Conservation (phyloP, 1,140 invertebrate species). For the Arctopsyche grandis region DNA sequence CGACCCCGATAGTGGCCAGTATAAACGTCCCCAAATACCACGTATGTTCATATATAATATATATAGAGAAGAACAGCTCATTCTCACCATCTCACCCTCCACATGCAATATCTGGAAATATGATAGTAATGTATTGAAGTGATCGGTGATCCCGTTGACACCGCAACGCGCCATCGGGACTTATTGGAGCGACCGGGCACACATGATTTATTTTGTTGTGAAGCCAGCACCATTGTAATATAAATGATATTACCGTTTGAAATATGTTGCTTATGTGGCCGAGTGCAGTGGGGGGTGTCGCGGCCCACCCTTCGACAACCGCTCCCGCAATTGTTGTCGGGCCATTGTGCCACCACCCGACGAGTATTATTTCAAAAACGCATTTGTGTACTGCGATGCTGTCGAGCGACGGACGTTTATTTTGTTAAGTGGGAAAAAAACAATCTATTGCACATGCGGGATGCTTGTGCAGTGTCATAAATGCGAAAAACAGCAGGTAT, state of each 20-base stretch:
- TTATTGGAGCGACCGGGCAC: not conserved
- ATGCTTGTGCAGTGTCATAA: not conserved
- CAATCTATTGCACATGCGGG: not conserved
- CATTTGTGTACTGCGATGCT: not conserved
- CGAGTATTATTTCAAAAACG: constrained; percentile 9
- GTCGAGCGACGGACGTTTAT: too few species aligned
- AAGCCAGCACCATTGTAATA: constrained; percentile 45
- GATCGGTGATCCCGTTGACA: not conserved
- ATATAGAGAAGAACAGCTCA: not conserved
- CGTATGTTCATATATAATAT: too few species aligned
- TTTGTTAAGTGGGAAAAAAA: not conserved
- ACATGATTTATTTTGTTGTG: constrained; percentile 53
- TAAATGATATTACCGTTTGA: constrained; percentile 52
- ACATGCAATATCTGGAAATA: too few species aligned
- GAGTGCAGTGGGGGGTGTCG: not conserved
- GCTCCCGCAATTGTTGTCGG: constrained; percentile 20
- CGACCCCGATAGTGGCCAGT: too few species aligned
- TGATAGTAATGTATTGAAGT: constrained; percentile 27
- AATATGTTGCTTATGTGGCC: constrained; percentile 49
- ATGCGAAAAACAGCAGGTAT: too few species aligned
- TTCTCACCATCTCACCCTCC: too few species aligned
- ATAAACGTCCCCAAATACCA: too few species aligned
- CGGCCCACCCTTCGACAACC: constrained; percentile 32
- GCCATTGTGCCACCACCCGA: constrained; percentile 33
- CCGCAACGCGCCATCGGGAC: not conserved